Conservation (phyloP, 2,888 invertebrate genomes). For the Neocrepidodera transversa region DNA sequence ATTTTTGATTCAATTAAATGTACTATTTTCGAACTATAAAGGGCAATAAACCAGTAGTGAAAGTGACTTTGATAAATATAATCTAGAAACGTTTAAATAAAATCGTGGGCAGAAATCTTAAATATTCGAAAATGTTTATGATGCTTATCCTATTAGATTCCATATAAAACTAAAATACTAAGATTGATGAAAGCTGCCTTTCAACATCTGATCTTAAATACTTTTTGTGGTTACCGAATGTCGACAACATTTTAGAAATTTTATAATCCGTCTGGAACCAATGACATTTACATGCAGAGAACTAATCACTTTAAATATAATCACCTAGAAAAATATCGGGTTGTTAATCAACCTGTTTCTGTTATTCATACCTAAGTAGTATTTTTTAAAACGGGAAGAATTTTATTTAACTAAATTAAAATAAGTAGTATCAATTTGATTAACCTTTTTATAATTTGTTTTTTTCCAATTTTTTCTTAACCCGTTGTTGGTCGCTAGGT, state of each 20-base stretch:
- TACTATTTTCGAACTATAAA: neutral
- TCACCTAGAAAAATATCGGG: neutral
- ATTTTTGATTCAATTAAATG: no score
- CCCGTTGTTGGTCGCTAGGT: no score
- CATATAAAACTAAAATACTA: conserved; percentile 10
- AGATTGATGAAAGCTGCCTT: conserved; percentile 11
- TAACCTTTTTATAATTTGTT: no score
- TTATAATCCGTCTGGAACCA: neutral
- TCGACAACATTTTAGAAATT: conserved; percentile 3
- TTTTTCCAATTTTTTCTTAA: no score
- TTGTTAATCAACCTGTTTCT: neutral
- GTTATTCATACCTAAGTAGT: no score
- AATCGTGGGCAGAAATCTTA: conserved; percentile 5
- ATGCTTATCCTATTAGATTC: conserved; percentile 17
- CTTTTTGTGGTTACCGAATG: neutral
- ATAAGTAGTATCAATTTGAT: no score
- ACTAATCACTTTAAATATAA: no score
- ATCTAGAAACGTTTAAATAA: neutral
- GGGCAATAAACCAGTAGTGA: neutral
- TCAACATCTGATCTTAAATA: conserved; percentile 14
- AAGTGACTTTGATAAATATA: neutral
- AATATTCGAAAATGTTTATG: neutral
- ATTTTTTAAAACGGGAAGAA: no score
- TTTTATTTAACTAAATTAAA: no score
- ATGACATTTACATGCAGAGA: neutral